Conservation (phyloP, 2,113 vertebrate species). For the Thunnus maccoyii region DNA sequence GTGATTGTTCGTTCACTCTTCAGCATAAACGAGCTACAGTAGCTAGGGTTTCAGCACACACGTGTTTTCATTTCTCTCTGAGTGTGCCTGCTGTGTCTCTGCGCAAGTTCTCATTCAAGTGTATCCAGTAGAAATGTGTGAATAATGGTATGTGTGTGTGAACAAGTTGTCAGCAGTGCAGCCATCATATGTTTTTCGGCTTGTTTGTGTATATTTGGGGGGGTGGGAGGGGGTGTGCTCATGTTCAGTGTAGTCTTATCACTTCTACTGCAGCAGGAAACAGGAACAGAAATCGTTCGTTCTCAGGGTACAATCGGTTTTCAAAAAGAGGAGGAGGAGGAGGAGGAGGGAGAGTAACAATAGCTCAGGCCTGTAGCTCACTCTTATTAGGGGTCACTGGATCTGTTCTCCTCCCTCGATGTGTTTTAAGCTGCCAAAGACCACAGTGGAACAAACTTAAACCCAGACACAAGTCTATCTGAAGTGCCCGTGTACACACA, state of each 20-base stretch:
- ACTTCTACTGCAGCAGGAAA: slow-evolving; percentile 75
- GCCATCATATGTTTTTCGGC: slow-evolving; percentile 15
- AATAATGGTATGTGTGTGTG: slow-evolving; percentile 14
- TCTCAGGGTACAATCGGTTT: slow-evolving; percentile 83
- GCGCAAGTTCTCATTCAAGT: slow-evolving; percentile 22
- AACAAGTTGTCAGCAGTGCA: slow-evolving; percentile 22
- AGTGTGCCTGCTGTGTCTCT: slow-evolving; percentile 38
- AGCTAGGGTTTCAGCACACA: slow-evolving; percentile 7
- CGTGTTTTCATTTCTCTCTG: slow-evolving; percentile 36
- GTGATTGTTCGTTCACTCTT: slow-evolving; percentile 49
- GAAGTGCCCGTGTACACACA: slow-evolving; percentile 91
- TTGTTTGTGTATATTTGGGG: slow-evolving; percentile 13
- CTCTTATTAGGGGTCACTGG: slow-evolving; percentile 90
- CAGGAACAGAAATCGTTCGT: slow-evolving; percentile 72
- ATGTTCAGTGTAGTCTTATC: slow-evolving; percentile 61
- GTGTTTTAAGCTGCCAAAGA: slow-evolving; percentile 96
- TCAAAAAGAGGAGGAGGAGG: slow-evolving; percentile 5
- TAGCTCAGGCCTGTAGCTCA: slow-evolving; percentile 79
- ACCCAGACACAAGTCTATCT: slow-evolving; percentile 69
- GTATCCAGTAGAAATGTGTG: slow-evolving; percentile 45
- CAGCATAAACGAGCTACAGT: slow-evolving; percentile 21
- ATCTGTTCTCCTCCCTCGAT: slow-evolving; percentile 90
- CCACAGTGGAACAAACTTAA: slow-evolving; percentile 67
- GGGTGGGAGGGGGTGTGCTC: background rate
- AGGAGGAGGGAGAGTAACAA: slow-evolving; percentile 58